Evolutionary conservation across 1,140 invertebrate species (phyloP), one percentile per base, ranked within the genome.

Genomic region (Nixonia krombeini): DNA sequence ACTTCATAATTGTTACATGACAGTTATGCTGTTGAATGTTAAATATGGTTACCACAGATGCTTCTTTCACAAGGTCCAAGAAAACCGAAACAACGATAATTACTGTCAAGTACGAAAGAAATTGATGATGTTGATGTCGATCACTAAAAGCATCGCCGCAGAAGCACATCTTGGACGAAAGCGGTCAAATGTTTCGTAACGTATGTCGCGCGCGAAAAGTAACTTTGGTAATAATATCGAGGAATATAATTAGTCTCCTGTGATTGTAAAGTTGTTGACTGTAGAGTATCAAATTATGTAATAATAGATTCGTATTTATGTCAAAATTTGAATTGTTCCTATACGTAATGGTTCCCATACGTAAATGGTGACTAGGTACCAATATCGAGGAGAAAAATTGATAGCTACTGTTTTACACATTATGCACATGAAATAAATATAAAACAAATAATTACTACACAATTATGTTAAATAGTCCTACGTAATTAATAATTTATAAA

Each of bases 101-200:
- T n/a, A 26, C 51, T 6, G 37, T 55, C 51, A 29, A 37, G 38
- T 21, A 40, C 51, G 28, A 25, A 13, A 37, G 61, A 70, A 66
- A 65, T 63, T 58, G 53, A 63, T 67, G 59, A 66, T 59, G 53
- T 65, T 58, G 52, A 71, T 28, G 37, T 64, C 56, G 37, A 64
- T 45, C 45, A 59, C 55, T 61, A 55, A 63, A 71, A 63, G 62
- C 57, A 64, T 63, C 63, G 51, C 50, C 62, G 50, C 58, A 63
- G 69, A 71, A 67, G 69, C 69, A 66, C 63, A 61, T 72, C 63
- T 61, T 72, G 63, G 63, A 71, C 42, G 62, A 66, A 63, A 71
- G 42, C 40, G 59, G 61, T 63, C 53, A 52, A 66, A 65, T 49
- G 56, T 49, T 57, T 26, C 61, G 56, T 61, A 61, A 64, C 56